A percentile compares a stretch with the other conserved stretches of the same genome.
phyloP scores from a whole-genome alignment of 2,888 invertebrate genomes.

The Chromoteleia sp. region DNA sequence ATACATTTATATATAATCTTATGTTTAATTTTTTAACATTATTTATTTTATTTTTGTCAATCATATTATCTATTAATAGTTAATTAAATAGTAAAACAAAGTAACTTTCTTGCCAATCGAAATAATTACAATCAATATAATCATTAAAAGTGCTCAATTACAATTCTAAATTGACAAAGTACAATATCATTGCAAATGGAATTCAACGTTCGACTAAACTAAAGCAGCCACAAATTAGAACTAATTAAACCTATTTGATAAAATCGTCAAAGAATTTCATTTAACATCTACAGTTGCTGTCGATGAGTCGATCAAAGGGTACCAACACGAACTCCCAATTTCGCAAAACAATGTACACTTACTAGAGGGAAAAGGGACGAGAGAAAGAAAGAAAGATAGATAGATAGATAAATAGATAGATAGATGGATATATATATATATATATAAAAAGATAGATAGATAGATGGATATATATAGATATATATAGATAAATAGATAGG shows the following conservation, averaged over 20 bases:
- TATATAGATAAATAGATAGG: neutral
- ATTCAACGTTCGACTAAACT: conserved; percentile 14
- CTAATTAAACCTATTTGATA: conserved; percentile 47
- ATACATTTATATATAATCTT: too few species aligned
- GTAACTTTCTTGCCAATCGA: too few species aligned
- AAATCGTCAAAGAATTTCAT: conserved; percentile 40
- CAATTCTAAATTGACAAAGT: conserved; percentile 6
- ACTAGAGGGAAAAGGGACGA: conserved; percentile 1
- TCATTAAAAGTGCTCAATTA: neutral
- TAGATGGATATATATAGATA: too few species aligned
- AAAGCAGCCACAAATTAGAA: conserved; percentile 21
- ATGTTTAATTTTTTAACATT: too few species aligned
- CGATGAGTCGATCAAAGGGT: conserved; percentile 52
- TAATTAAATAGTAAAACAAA: too few species aligned
- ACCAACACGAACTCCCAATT: conserved; percentile 29
- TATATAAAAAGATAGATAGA: conserved; percentile 8
- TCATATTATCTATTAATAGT: too few species aligned
- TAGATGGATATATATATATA: neutral
- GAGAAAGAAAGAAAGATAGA: neutral
- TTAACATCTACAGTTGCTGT: conserved; percentile 5
- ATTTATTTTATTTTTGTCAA: too few species aligned
- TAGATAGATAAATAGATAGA: neutral
- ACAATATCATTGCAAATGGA: conserved; percentile 13
- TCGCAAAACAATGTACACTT: conserved; percentile 46
- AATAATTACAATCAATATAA: neutral